Percentiles rank a stretch among this genome's conserved stretches.
phyloP scores from a whole-genome alignment of 2,888 invertebrate genomes.

The Oeneis ivallda region DNA sequence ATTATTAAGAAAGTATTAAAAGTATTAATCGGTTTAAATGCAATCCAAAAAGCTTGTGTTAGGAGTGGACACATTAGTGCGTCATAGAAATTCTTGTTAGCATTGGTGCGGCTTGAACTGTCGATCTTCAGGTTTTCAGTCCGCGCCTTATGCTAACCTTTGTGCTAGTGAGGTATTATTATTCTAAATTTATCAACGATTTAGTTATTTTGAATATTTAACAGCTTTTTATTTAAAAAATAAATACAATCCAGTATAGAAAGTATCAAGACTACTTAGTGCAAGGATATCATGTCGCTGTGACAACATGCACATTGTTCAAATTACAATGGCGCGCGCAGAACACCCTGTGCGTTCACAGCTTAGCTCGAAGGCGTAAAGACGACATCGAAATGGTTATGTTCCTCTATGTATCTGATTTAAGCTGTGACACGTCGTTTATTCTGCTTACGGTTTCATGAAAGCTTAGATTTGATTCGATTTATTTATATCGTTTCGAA shows the following conservation, averaged over 20 bases:
- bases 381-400: slow-evolving; percentile 70
- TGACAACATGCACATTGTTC: slow-evolving; percentile 24
- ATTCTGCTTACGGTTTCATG: slow-evolving; percentile 59
- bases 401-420: slow-evolving; percentile 77
- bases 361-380: slow-evolving; percentile 68
- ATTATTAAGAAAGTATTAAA: too few relatives aligned
- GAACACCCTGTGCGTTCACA: slow-evolving; percentile 33
- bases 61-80: too few relatives aligned
- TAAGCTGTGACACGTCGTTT: slow-evolving; percentile 70
- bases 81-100: too few relatives aligned
- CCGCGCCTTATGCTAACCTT: too few relatives aligned
- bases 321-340: slow-evolving; percentile 20
- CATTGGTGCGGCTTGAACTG: too few relatives aligned
- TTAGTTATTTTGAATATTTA: neutral
- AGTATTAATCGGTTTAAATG: too few relatives aligned
- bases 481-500: slow-evolving; percentile 46
- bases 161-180: too few relatives aligned
- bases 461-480: slow-evolving; percentile 62
- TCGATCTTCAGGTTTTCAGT: too few relatives aligned
- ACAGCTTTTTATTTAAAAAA: neutral
- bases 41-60: too few relatives aligned
- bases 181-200: too few relatives aligned
- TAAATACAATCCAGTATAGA: neutral
- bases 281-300: slow-evolving; percentile 11
- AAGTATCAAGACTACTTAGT: slow-evolving; percentile 12